These are phyloP conservation scores for Euplagia quadripunctaria DNA, from an alignment of 2,888 invertebrate genomes.

Conservation along the genomic window DNA sequence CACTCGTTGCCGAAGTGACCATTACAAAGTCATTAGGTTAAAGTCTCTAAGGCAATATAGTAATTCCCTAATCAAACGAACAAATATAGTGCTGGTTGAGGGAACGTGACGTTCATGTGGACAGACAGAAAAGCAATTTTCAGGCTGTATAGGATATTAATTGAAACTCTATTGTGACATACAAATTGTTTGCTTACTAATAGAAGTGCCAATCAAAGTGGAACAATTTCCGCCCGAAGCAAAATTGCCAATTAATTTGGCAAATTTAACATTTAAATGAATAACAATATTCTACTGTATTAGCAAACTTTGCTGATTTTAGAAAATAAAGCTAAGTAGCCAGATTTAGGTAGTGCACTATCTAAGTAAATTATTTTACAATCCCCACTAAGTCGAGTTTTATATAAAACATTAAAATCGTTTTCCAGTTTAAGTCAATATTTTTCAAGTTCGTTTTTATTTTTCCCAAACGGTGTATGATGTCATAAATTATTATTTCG, in stretches of 20 bases:
- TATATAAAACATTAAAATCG: no score
- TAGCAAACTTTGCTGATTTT: not conserved
- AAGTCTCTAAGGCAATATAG: not conserved
- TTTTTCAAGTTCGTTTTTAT: no score
- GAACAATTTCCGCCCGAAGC: not conserved
- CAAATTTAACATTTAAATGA: not conserved
- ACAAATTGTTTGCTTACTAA: slow-evolving; percentile 4
- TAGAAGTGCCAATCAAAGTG: slow-evolving; percentile 1
- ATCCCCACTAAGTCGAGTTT: no score
- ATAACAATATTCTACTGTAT: not conserved
- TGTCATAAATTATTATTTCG: no score
- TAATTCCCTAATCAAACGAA: not conserved
- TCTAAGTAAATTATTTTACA: no score
- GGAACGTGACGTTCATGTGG: not conserved
- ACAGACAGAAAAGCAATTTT: not conserved
- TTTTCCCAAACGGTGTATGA: no score
- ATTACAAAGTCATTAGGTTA: not conserved
- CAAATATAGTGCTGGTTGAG: not conserved
- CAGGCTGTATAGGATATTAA: not conserved
- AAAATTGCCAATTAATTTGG: not conserved
- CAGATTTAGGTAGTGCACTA: no score
- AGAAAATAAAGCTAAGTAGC: not conserved
- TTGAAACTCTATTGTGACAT: not conserved
- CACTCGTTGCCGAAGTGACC: not conserved
- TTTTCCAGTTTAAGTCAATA: no score